Percentiles rank a stretch among this genome's conserved stretches.
Evolutionary conservation across 1,140 invertebrate species (phyloP).

Genomic region (Drosophila bocqueti): DNA sequence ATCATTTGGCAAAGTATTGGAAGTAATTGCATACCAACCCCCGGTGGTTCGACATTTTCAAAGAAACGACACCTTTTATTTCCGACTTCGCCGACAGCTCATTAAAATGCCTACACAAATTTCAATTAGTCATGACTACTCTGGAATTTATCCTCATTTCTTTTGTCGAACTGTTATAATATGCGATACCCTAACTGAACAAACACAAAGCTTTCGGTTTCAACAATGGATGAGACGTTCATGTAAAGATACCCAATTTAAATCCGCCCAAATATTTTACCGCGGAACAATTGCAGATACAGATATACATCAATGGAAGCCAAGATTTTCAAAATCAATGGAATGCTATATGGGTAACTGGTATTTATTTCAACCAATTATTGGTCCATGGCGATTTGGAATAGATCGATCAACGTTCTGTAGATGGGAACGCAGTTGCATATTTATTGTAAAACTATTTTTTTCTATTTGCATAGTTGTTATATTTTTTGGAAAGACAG

Average conservation of each 20-base stretch:
- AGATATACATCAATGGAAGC: conserved; percentile 5
- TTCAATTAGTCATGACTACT: conserved; percentile 30
- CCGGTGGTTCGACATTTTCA: conserved; percentile 17
- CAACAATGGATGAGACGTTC: conserved; percentile 19
- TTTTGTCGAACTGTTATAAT: conserved; percentile 35
- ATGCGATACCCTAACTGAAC: conserved; percentile 10
- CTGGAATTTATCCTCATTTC: conserved; percentile 47
- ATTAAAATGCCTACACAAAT: conserved; percentile 21
- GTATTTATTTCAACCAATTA: conserved; percentile 50
- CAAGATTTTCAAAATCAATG: conserved; percentile 27
- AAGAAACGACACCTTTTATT: conserved; percentile 35
- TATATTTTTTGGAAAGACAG: conserved; percentile 28
- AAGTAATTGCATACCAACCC: conserved; percentile 35
- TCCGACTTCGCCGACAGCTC: conserved; percentile 22
- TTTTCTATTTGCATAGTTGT: conserved; percentile 22
- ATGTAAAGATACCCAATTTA: background rate
- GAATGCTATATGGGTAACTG: conserved; percentile 37
- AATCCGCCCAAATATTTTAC: background rate
- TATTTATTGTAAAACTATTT: conserved; percentile 29
- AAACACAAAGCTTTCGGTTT: conserved; percentile 30
- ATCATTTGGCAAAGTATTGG: background rate
- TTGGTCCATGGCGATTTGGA: conserved; percentile 48
- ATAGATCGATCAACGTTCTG: background rate
- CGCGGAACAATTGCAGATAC: background rate
- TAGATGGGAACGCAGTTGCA: conserved; percentile 39